Evolutionary conservation across 2,113 vertebrate genomes (phyloP).

Genomic region (Anser cygnoides): DNA sequence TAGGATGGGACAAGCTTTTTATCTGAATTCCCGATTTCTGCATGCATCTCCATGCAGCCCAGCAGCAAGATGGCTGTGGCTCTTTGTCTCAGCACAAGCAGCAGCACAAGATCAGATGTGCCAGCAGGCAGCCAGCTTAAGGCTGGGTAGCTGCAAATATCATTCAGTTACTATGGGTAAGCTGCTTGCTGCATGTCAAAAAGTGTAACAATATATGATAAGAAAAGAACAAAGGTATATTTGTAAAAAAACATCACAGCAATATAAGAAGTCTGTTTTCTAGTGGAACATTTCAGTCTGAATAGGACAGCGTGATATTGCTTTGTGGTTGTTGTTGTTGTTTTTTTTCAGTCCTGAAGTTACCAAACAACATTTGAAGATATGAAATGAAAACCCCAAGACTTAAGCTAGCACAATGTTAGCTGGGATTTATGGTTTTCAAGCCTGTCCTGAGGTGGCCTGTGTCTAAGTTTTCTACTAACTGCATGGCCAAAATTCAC

Average conservation of each 20-base stretch:
- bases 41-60: neutral
- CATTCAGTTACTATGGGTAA: neutral
- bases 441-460: neutral
- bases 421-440: neutral
- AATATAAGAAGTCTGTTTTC: neutral
- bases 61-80: neutral
- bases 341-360: neutral
- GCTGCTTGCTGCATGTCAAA: neutral
- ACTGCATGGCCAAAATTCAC: neutral
- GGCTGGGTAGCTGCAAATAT: neutral
- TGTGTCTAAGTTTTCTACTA: constrained; percentile 35
- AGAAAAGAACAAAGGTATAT: neutral
- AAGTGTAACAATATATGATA: neutral
- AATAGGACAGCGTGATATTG: neutral
- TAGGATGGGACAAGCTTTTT: neutral
- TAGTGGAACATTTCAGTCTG: neutral
- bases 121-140: constrained; percentile 7
- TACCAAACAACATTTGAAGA: neutral
- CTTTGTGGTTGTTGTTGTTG: fast-evolving
- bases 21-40: neutral
- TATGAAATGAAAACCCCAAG: neutral
- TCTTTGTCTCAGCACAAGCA: constrained; percentile 4
- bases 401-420: neutral
- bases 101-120: neutral
- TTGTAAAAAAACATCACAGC: neutral